Evolutionary conservation across 2,113 vertebrate genomes (phyloP).

Genomic region (Myrmecobius fasciatus): DNA sequence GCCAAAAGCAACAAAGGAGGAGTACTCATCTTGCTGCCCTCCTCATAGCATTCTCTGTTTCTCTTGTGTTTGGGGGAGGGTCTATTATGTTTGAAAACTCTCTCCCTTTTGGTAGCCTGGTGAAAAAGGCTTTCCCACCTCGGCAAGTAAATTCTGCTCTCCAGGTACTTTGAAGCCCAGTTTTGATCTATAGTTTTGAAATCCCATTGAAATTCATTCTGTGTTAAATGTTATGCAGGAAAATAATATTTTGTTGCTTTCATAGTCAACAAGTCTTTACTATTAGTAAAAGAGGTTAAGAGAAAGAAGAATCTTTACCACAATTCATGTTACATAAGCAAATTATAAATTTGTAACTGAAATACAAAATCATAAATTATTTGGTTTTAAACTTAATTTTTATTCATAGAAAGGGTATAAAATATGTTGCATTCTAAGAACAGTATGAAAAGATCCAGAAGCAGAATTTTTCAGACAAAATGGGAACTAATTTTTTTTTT

Average conservation of each 20-base stretch:
- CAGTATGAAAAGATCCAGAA: not conserved
- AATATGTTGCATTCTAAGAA: not conserved
- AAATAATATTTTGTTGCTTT: not conserved
- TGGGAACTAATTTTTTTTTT: not conserved
- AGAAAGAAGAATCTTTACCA: not conserved
- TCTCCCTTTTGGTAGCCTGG: too few relatives aligned
- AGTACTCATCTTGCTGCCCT: too few relatives aligned
- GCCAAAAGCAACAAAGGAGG: too few relatives aligned
- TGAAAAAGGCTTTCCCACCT: too few relatives aligned
- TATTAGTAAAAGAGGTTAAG: not conserved
- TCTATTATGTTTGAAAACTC: too few relatives aligned
- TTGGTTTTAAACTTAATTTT: not conserved
- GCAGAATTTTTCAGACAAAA: not conserved
- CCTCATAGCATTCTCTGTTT: too few relatives aligned
- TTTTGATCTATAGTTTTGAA: too few relatives aligned
- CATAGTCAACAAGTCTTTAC: not conserved
- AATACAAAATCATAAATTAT: not conserved
- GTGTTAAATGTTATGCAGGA: not conserved
- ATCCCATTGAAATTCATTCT: not conserved
- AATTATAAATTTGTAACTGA: not conserved
- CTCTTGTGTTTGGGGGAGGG: too few relatives aligned
- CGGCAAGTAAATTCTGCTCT: too few relatives aligned
- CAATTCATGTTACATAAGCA: not conserved
- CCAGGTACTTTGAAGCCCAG: too few relatives aligned
- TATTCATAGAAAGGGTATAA: not conserved